Percentiles rank a stretch among this genome's conserved stretches.
phyloP scores from a whole-genome alignment of 2,113 vertebrate species.

The Melanotaenia duboulayi region DNA sequence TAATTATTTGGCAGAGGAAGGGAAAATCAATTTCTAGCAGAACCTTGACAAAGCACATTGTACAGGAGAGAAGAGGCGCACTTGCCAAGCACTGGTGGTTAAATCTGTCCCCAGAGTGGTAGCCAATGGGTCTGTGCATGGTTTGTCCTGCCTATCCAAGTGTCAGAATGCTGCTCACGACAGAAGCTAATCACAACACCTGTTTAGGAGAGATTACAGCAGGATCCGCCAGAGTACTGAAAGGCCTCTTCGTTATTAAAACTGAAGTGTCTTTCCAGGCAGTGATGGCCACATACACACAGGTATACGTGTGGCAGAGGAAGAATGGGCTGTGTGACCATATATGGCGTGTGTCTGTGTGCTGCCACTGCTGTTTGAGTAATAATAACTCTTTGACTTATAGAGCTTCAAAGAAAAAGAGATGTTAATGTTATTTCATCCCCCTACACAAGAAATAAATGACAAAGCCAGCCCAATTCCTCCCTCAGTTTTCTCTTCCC shows the following conservation, averaged over 20 bases:
- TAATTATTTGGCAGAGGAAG: conserved; percentile 28
- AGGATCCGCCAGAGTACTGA: conserved; percentile 53
- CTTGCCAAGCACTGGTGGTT: conserved; percentile 39
- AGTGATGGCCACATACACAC: conserved; percentile 38
- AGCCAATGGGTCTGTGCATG: conserved; percentile 44
- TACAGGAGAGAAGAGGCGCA: conserved; percentile 6
- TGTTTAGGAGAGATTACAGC: conserved; percentile 77
- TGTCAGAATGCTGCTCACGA: conserved; percentile 67
- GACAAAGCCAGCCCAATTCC: conserved; percentile 56
- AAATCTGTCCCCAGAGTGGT: conserved; percentile 53
- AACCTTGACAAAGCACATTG: conserved; percentile 48
- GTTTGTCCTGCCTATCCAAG: conserved; percentile 51
- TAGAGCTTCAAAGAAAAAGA: conserved; percentile 70
- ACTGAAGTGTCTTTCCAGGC: conserved; percentile 58
- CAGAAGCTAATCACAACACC: conserved; percentile 74
- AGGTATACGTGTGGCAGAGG: background rate
- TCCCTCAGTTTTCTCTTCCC: conserved; percentile 43
- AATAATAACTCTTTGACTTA: conserved; percentile 69
- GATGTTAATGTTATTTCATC: conserved; percentile 74
- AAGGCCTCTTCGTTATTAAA: conserved; percentile 69
- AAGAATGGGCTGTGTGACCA: conserved; percentile 18
- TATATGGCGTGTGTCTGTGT: conserved; percentile 24
- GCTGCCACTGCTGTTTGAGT: conserved; percentile 30
- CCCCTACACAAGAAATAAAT: conserved; percentile 69
- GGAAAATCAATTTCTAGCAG: conserved; percentile 27